These are phyloP conservation scores for Limonius californicus DNA, from an alignment of 1,140 invertebrate species.

Conservation along the genomic window DNA sequence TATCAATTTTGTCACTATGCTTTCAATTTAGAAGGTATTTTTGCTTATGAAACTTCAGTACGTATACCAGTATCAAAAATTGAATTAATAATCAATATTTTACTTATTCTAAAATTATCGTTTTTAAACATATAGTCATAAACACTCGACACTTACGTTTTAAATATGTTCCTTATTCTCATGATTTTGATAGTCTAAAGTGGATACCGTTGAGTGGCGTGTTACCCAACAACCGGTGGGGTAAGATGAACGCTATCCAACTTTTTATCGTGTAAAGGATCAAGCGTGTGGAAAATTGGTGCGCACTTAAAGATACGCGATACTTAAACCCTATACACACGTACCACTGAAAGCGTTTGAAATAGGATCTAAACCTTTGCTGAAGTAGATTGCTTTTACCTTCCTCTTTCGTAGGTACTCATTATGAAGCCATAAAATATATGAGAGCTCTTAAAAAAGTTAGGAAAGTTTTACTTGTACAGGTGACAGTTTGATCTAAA, in stretches of 20 bases:
- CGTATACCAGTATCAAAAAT: too few relatives aligned
- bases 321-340: constrained; percentile 14
- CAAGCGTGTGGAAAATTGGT: constrained; percentile 30
- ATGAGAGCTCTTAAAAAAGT: background rate
- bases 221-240: constrained; percentile 15
- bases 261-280: constrained; percentile 25
- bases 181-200: constrained; percentile 5
- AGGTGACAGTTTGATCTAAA: too few relatives aligned
- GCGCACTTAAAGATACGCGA: constrained; percentile 25
- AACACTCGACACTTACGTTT: too few relatives aligned
- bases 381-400: constrained; percentile 16
- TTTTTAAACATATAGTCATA: too few relatives aligned
- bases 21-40: too few relatives aligned
- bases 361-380: constrained; percentile 6
- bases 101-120: too few relatives aligned
- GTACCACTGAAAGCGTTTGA: constrained; percentile 14
- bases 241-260: constrained; percentile 10
- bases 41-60: too few relatives aligned
- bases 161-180: constrained; percentile 1
- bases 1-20: too few relatives aligned
- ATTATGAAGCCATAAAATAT: constrained; percentile 3
- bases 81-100: too few relatives aligned
- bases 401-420: constrained; percentile 7
- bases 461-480: too few relatives aligned
- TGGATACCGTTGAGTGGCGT: constrained; percentile 16